These are phyloP conservation scores for Brachyptera putata DNA, from an alignment of 2,888 invertebrate genomes.

Conservation along the genomic window DNA sequence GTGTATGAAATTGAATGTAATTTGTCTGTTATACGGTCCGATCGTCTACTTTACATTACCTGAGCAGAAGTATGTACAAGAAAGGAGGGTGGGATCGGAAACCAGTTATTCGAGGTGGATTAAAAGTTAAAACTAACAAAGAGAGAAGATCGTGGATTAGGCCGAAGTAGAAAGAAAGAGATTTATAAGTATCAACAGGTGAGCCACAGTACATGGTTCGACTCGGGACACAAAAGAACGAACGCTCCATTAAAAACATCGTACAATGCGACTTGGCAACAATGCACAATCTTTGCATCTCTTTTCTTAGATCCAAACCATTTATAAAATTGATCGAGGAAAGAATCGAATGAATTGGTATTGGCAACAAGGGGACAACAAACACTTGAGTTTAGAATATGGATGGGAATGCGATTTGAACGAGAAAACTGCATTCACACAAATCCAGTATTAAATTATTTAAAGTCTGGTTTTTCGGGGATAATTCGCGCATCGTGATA, in stretches of 20 bases:
- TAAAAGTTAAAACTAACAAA: not conserved
- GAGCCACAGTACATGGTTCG: not conserved
- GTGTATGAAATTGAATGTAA: no score
- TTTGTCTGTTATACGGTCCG: no score
- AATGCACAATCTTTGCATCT: slow-evolving; percentile 8
- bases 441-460: no score
- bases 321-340: not conserved
- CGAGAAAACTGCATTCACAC: no score
- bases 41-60: no score
- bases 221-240: not conserved
- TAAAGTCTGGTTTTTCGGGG: no score
- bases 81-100: no score
- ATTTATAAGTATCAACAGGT: slow-evolving; percentile 6
- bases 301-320: not conserved
- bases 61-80: no score
- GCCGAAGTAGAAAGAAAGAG: not conserved
- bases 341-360: not conserved
- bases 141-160: not conserved
- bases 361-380: not conserved
- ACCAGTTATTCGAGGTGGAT: slow-evolving; percentile 3
- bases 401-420: no score
- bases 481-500: no score
- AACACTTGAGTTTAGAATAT: no score
- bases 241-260: not conserved
- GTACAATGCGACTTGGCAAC: slow-evolving; percentile 1